Evolutionary conservation across 2,113 vertebrate species (phyloP), one percentile per base, ranked within the genome.

Genomic region (Sigmodon hispidus): DNA sequence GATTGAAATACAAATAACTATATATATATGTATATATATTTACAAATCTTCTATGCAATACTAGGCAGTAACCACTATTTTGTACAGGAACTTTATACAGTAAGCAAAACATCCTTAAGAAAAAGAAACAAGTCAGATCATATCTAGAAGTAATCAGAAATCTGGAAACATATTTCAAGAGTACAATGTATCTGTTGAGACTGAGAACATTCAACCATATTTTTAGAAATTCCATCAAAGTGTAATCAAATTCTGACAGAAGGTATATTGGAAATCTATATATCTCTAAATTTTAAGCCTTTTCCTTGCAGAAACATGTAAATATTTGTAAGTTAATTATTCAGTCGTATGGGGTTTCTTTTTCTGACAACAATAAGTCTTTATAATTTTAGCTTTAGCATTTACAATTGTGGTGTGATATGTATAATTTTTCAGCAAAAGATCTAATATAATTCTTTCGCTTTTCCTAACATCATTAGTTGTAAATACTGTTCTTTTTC

Each of bases 41-140:
- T 65, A 7, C 69, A 88, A 96, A 89, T 80, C 76, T 83, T 36
- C 90, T 93, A 72, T 76, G 96, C 87, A 93, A 75, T 65, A 57
- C 43, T 50, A 55, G 92, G 76, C 70, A 89, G 65, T 3, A 91
- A 86, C 94, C 96, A 91, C 24, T 94, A 96, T 90, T 90, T 95
- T 92, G 97, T 97, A 96, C 92, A 97, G 94, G 69, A 94, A 67
- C 80, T 96, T 98, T 98, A 98, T 98, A 98, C 98, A 98, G 75
- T 96, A 97, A 98, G 29, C 76, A 65, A 63, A 43, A 50, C 4
- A 31, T 7, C 52, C 7, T 43, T 45, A 59, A 43, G 34, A 48
- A 98, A 97, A 94, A 8, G 87, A 97, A 96, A 95, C 76, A 97
- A 96, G 90, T 98, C 97, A 97, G 31, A 48, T 95, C 91, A 98